Evolutionary conservation across 2,113 vertebrate species (phyloP).

Genomic region (Vicugna pacos): DNA sequence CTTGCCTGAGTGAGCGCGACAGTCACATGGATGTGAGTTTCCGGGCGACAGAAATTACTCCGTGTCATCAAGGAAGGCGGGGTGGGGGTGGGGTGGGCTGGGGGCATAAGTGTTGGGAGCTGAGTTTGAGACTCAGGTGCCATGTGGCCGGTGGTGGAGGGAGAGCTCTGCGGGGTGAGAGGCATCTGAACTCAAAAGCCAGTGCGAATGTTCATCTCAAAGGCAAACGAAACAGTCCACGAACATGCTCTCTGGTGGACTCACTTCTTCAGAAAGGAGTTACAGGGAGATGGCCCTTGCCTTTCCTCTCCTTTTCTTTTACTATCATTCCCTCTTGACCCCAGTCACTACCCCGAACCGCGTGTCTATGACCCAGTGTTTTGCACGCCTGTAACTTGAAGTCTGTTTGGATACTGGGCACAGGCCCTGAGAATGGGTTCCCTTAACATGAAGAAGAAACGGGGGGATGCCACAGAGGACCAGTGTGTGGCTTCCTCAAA

Average conservation of each 20-base stretch:
- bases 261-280: not conserved
- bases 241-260: not conserved
- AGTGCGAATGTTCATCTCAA: not conserved
- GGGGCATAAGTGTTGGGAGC: not conserved
- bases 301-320: not conserved
- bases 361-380: accelerated
- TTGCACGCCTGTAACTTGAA: not conserved
- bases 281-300: not conserved
- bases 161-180: not conserved
- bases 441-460: not conserved
- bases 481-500: not conserved
- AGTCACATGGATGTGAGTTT: accelerated
- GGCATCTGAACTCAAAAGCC: not conserved
- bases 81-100: too few species aligned
- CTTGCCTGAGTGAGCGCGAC: accelerated
- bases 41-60: not conserved
- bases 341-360: not conserved
- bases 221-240: not conserved
- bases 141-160: accelerated
- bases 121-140: not conserved
- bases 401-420: not conserved
- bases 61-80: accelerated
- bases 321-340: not conserved
- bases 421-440: not conserved
- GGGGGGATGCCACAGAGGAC: not conserved